Conservation (phyloP, 2,113 vertebrate genomes). For the Columba janthina region DNA sequence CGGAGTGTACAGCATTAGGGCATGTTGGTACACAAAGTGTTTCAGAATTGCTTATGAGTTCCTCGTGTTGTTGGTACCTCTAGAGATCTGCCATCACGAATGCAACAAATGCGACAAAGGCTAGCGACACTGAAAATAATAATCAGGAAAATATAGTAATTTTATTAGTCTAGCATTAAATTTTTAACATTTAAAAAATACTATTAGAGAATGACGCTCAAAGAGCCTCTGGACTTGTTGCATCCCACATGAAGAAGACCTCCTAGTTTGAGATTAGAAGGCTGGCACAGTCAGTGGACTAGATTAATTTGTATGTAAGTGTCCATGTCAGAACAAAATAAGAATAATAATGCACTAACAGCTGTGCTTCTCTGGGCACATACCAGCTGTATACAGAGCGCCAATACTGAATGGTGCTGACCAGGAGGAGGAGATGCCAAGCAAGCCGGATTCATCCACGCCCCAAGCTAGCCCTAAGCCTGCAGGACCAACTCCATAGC, state of each 20-base stretch:
- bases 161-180: not conserved
- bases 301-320: not conserved
- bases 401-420: not conserved
- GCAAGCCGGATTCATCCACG: not conserved
- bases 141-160: not conserved
- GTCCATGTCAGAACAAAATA: not conserved
- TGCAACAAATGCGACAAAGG: not conserved
- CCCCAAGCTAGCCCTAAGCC: not conserved
- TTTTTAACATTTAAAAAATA: not conserved
- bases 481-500: not conserved
- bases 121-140: not conserved
- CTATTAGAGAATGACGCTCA: not conserved
- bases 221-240: not conserved
- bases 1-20: not conserved
- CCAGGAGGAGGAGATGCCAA: not conserved
- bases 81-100: not conserved
- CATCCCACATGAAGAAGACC: not conserved
- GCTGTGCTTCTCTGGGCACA: not conserved
- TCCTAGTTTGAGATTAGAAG: not conserved
- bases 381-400: not conserved
- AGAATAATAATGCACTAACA: not conserved
- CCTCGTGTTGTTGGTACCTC: not conserved
- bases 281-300: not conserved
- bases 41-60: accelerated
- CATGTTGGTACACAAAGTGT: not conserved